A percentile compares a stretch with the other conserved stretches of the same genome.
Evolutionary conservation across 2,113 vertebrate genomes (phyloP).

Genomic region (Bothrops jararaca): DNA sequence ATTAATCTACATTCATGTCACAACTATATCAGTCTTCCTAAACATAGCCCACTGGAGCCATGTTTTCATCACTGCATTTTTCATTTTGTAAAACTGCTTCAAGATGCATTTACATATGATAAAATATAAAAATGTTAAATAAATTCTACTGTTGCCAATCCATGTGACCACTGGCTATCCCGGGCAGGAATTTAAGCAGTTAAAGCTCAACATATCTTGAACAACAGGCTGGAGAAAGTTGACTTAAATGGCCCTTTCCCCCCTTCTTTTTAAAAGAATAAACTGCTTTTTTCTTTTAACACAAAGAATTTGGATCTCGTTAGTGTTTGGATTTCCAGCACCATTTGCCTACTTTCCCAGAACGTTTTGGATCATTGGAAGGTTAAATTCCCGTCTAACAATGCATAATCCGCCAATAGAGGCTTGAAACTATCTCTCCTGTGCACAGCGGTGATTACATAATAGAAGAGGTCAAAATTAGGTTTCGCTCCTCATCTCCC

Average conservation of each 20-base stretch:
- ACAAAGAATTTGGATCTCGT: not conserved
- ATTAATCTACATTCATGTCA: not conserved
- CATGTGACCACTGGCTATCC: not conserved
- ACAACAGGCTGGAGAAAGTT: not conserved
- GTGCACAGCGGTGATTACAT: conserved; percentile 35
- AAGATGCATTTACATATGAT: not conserved
- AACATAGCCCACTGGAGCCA: not conserved
- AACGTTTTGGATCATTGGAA: conserved; percentile 4
- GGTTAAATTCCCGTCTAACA: conserved; percentile 16
- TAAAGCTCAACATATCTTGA: not conserved
- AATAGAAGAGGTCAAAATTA: conserved; percentile 51
- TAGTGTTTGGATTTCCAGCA: not conserved
- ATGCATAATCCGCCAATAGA: conserved; percentile 1
- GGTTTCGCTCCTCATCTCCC: conserved; percentile 38
- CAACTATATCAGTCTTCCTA: not conserved
- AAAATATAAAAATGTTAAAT: not conserved
- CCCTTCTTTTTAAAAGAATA: not conserved
- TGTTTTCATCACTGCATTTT: not conserved
- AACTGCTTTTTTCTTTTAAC: not conserved
- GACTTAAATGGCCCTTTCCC: not conserved
- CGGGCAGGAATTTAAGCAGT: not conserved
- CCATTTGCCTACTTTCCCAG: not conserved
- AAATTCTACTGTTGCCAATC: not conserved
- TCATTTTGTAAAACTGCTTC: not conserved
- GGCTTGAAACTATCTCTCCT: conserved; percentile 19